Evolutionary conservation across 2,113 vertebrate species (phyloP).

Genomic region (Neolamprologus devosi): DNA sequence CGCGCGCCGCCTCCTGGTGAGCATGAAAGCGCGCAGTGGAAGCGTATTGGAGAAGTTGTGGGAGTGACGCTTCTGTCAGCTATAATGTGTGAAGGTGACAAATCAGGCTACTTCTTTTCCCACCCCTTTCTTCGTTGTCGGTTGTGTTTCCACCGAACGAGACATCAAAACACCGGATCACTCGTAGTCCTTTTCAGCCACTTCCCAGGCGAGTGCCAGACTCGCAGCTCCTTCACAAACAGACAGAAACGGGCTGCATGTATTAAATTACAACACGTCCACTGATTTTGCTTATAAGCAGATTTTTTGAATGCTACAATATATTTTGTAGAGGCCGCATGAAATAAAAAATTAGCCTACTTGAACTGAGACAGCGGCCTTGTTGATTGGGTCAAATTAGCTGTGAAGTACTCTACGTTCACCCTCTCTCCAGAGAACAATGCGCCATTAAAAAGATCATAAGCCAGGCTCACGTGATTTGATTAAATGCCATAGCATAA

Average conservation of each 20-base stretch:
- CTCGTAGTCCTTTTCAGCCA: neutral
- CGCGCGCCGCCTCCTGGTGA: slow-evolving; percentile 24
- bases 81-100: slow-evolving; percentile 46
- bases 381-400: neutral
- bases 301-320: neutral
- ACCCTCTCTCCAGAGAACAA: neutral
- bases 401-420: neutral
- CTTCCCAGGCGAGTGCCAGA: slow-evolving; percentile 26
- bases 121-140: slow-evolving; percentile 17
- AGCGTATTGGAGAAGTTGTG: slow-evolving; percentile 45
- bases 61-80: slow-evolving; percentile 22
- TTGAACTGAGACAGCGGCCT: neutral
- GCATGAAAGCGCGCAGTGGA: neutral
- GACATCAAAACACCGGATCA: slow-evolving; percentile 51
- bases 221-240: neutral
- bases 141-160: slow-evolving; percentile 22
- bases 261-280: neutral
- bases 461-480: slow-evolving; percentile 16
- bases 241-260: neutral
- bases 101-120: neutral
- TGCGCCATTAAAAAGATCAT: neutral
- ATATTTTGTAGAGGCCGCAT: neutral
- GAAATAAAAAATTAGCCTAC: neutral
- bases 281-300: neutral
- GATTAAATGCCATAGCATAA: neutral